Evolutionary conservation across 2,797 vertebrate species (phyloP).

Genomic region (Chaenodraco wilsoni): DNA sequence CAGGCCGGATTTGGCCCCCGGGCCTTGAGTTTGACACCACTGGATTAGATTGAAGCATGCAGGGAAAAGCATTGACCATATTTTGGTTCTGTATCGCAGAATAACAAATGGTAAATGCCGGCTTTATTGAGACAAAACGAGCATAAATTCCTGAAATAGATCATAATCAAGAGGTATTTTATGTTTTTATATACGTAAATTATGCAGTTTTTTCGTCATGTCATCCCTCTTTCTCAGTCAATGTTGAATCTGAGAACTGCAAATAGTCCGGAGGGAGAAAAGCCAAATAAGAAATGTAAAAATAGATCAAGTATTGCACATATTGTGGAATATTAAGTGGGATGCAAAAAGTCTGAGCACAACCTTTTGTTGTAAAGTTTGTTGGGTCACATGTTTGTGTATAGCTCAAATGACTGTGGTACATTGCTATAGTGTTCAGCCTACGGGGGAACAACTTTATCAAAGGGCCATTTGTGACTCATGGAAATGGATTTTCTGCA

Average conservation of each 20-base stretch:
- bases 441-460: background rate
- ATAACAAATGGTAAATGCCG: background rate
- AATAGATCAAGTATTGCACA: background rate
- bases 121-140: constrained; percentile 13
- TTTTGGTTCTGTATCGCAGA: background rate
- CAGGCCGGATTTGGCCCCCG: no score
- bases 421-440: constrained; percentile 5
- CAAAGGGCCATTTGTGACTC: constrained; percentile 16
- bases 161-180: constrained; percentile 3
- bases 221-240: background rate
- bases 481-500: constrained; percentile 13
- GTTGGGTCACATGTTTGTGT: background rate
- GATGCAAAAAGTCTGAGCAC: no score
- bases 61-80: background rate
- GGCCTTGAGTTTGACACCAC: no score
- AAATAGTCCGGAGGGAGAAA: background rate
- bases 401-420: background rate
- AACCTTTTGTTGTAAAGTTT: background rate
- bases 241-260: background rate
- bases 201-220: background rate
- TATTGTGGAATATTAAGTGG: background rate
- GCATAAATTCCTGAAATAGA: constrained; percentile 7
- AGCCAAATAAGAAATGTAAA: background rate
- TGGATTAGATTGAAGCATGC: background rate
- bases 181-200: background rate